phyloP scores from a whole-genome alignment of 2,797 vertebrate species.

The Acrossocheilus wenchowensis region DNA sequence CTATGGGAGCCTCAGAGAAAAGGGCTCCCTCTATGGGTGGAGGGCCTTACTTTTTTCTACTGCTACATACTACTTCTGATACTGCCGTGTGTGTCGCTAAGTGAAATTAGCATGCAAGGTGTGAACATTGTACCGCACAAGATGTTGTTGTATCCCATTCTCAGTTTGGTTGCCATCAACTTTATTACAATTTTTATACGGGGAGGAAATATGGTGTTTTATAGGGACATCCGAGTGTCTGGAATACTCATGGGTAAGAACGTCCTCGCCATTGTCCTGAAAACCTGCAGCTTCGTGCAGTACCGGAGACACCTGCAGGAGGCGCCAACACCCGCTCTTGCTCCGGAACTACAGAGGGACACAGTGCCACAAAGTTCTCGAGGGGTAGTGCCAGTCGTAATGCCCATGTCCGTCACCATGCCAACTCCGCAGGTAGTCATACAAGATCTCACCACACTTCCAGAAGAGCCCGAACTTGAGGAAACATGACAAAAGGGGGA shows the following conservation, averaged over 20 bases:
- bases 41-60: conserved; percentile 63
- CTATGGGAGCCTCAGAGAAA: conserved; percentile 61
- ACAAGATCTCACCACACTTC: conserved; percentile 61
- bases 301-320: conserved; percentile 44
- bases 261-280: conserved; percentile 58
- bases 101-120: conserved; percentile 58
- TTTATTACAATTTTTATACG: conserved; percentile 60
- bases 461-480: conserved; percentile 61
- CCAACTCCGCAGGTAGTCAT: conserved; percentile 53
- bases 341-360: conserved; percentile 52
- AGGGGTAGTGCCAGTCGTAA: conserved; percentile 18
- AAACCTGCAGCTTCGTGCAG: conserved; percentile 51
- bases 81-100: conserved; percentile 63
- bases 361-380: conserved; percentile 33
- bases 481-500: conserved; percentile 64
- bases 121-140: conserved; percentile 51
- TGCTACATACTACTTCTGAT: conserved; percentile 63
- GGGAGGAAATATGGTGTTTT: conserved; percentile 58
- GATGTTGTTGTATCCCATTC: conserved; percentile 58
- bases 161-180: conserved; percentile 60
- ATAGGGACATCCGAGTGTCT: conserved; percentile 55
- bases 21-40: conserved; percentile 60
- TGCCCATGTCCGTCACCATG: conserved; percentile 31
- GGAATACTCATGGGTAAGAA: conserved; percentile 64
- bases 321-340: not conserved